phyloP scores from a whole-genome alignment of 2,797 vertebrate genomes.

The Molossus molossus region DNA sequence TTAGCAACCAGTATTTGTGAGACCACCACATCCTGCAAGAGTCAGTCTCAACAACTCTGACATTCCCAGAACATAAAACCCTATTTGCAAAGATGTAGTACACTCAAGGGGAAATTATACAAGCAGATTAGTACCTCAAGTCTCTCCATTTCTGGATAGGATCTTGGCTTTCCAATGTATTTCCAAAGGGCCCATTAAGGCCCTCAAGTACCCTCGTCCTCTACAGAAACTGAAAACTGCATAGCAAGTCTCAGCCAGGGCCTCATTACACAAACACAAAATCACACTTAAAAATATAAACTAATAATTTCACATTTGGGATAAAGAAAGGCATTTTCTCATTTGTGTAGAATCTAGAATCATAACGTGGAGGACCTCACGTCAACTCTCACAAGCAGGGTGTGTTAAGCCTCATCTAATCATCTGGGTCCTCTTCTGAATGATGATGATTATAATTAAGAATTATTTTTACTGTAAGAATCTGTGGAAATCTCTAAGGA shows the following conservation, averaged over 20 bases:
- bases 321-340: conserved; percentile 14
- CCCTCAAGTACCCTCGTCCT: background rate
- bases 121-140: background rate
- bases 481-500: conserved; percentile 74
- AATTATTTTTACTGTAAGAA: conserved; percentile 58
- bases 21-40: background rate
- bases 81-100: background rate
- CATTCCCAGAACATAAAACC: background rate
- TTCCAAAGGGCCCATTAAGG: background rate
- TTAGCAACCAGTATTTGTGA: background rate
- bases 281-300: conserved; percentile 20
- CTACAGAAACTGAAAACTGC: conserved; percentile 43
- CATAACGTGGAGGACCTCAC: background rate
- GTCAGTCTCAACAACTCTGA: conserved; percentile 9
- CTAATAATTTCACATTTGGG: conserved; percentile 2
- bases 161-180: conserved; percentile 39
- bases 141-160: background rate
- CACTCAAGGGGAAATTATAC: background rate
- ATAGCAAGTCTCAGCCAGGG: conserved; percentile 6
- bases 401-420: conserved; percentile 71
- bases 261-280: conserved; percentile 49
- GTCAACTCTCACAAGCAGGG: conserved; percentile 37
- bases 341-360: background rate
- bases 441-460: conserved; percentile 37
- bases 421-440: conserved; percentile 50